Conservation (phyloP, 2,113 vertebrate genomes). For the Eptesicus fuscus region DNA sequence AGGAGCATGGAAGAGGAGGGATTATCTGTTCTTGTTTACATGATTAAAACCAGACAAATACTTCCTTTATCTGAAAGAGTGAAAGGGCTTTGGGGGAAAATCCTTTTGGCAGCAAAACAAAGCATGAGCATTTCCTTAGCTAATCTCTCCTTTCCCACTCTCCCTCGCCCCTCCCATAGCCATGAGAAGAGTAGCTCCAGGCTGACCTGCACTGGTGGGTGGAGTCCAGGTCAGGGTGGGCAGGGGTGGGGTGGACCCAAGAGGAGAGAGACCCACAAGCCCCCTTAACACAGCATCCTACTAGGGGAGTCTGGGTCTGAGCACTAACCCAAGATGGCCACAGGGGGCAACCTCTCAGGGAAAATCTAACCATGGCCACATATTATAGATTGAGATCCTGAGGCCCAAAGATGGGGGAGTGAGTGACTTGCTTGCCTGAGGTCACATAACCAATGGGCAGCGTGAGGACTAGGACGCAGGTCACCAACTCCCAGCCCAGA, state of each 20-base stretch:
- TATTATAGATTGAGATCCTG: neutral
- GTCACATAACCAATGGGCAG: neutral
- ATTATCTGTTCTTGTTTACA: conserved; percentile 65
- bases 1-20: neutral
- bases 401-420: neutral
- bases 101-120: conserved; percentile 56
- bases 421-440: neutral
- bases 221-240: neutral
- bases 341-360: neutral
- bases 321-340: neutral
- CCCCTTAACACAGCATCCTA: neutral
- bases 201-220: neutral
- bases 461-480: neutral
- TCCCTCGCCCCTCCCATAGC: neutral
- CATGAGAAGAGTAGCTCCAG: neutral
- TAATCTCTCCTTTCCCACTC: neutral
- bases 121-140: conserved; percentile 52
- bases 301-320: neutral
- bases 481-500: neutral
- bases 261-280: neutral
- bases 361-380: neutral
- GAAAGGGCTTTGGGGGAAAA: conserved; percentile 58
- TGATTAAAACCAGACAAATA: conserved; percentile 68
- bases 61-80: conserved; percentile 60
- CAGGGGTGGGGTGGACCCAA: neutral